A percentile compares a stretch with the other conserved stretches of the same genome.
Evolutionary conservation across 2,113 vertebrate genomes (phyloP).

Genomic region (Phycodurus eques): DNA sequence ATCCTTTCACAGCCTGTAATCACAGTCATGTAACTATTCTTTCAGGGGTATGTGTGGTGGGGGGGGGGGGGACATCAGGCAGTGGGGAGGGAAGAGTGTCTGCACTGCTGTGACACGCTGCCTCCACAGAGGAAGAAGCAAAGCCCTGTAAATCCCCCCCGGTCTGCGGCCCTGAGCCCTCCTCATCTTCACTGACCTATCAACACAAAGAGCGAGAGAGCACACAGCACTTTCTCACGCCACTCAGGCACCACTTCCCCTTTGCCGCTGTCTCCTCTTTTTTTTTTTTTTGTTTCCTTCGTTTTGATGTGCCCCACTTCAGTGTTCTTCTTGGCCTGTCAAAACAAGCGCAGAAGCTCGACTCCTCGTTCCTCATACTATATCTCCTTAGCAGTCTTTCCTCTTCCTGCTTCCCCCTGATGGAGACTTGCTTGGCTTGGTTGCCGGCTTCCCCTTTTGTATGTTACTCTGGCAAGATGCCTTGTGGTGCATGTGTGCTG

Average conservation of each 20-base stretch:
- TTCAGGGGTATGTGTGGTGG: conserved; percentile 12
- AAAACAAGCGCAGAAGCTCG: conserved; percentile 15
- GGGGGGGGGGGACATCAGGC: conserved; percentile 1
- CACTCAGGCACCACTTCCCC: conserved; percentile 60
- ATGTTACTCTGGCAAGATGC: neutral
- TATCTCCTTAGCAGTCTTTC: conserved; percentile 42
- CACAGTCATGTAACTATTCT: conserved; percentile 37
- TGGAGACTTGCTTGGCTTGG: conserved; percentile 4
- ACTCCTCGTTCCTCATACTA: conserved; percentile 18
- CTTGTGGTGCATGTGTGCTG: neutral
- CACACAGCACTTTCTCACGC: conserved; percentile 65
- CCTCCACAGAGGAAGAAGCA: conserved; percentile 69
- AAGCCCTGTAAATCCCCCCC: conserved; percentile 66
- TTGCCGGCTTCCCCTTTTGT: conserved; percentile 11
- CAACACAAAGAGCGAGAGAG: conserved; percentile 47
- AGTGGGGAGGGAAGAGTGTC: conserved; percentile 36
- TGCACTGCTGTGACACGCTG: conserved; percentile 43
- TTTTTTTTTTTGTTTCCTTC: conserved; percentile 29
- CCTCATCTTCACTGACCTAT: conserved; percentile 58
- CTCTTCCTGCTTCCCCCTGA: conserved; percentile 15
- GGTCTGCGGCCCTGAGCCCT: conserved; percentile 59
- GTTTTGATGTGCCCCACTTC: conserved; percentile 17
- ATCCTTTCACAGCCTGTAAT: conserved; percentile 38
- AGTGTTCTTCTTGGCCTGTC: conserved; percentile 29
- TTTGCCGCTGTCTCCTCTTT: conserved; percentile 49